phyloP scores from a whole-genome alignment of 2,888 invertebrate genomes.

The Nephrotoma flavescens region DNA sequence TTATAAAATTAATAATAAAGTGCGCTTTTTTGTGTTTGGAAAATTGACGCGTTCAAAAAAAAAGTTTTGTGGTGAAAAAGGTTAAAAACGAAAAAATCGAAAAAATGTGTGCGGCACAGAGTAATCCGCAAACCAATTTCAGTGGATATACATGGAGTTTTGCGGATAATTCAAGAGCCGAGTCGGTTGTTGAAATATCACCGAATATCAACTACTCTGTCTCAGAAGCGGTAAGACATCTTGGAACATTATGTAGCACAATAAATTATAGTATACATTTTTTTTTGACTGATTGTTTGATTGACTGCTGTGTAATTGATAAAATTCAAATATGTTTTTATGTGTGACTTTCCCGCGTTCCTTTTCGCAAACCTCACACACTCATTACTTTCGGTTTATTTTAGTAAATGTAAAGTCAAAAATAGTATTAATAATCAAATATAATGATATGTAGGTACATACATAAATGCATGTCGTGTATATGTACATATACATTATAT shows the following conservation, averaged over 20 bases:
- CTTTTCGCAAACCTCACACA: background rate
- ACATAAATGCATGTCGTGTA: background rate
- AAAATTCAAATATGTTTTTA: background rate
- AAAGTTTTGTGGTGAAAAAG: background rate
- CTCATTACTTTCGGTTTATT: background rate
- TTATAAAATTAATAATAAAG: background rate
- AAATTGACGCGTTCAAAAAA: background rate
- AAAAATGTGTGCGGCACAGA: slow-evolving; percentile 32
- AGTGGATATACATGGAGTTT: slow-evolving; percentile 34
- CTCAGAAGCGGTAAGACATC: slow-evolving; percentile 30
- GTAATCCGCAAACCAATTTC: slow-evolving; percentile 31
- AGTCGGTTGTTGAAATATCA: slow-evolving; percentile 33
- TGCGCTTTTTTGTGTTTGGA: background rate
- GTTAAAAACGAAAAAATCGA: background rate
- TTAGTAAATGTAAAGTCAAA: background rate
- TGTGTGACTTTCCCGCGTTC: background rate
- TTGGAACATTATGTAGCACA: background rate
- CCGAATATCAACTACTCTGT: slow-evolving; percentile 34
- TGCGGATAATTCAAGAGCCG: slow-evolving; percentile 30
- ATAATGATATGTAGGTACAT: background rate
- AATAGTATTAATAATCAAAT: background rate
- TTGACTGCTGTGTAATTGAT: background rate
- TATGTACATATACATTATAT: background rate
- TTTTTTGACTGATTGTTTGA: background rate
- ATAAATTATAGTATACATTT: background rate